These are phyloP conservation scores for Sphyrna mokarran DNA, from an alignment of 2,113 vertebrate genomes.

Conservation along the genomic window DNA sequence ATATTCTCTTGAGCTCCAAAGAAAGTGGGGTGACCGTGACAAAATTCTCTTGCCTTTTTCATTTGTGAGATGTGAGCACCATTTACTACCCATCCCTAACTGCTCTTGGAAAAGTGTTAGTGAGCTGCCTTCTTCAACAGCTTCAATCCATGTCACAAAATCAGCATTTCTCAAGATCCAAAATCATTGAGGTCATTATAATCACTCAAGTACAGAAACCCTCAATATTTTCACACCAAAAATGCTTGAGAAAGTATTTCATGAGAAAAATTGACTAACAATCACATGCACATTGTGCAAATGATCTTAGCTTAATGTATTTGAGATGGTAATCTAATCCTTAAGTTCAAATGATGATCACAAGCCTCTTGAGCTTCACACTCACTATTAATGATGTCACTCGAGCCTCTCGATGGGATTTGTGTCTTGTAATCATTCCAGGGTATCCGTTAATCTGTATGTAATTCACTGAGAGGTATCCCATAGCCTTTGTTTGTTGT, in stretches of 20 bases:
- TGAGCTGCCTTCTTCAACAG: too few species aligned
- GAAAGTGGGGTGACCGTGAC: too few species aligned
- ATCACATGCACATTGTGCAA: background rate
- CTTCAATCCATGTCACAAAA: background rate
- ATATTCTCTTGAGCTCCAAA: too few species aligned
- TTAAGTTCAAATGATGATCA: background rate
- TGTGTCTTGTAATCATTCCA: background rate
- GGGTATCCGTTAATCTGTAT: conserved; percentile 18
- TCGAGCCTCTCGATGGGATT: conserved; percentile 20
- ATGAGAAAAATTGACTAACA: background rate
- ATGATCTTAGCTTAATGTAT: background rate
- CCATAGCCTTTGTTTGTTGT: background rate
- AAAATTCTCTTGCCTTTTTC: too few species aligned
- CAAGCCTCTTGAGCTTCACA: background rate
- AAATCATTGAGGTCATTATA: background rate
- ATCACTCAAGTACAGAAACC: background rate
- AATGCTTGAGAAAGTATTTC: background rate
- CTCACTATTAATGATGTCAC: conserved; percentile 4
- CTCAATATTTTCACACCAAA: background rate
- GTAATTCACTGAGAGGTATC: background rate
- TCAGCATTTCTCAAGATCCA: background rate
- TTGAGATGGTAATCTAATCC: background rate
- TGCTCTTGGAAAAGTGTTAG: too few species aligned
- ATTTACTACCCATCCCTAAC: too few species aligned
- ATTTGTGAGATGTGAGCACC: too few species aligned